These are phyloP conservation scores for Eristalis arbustorum DNA, from an alignment of 2,888 invertebrate species.

Conservation along the genomic window DNA sequence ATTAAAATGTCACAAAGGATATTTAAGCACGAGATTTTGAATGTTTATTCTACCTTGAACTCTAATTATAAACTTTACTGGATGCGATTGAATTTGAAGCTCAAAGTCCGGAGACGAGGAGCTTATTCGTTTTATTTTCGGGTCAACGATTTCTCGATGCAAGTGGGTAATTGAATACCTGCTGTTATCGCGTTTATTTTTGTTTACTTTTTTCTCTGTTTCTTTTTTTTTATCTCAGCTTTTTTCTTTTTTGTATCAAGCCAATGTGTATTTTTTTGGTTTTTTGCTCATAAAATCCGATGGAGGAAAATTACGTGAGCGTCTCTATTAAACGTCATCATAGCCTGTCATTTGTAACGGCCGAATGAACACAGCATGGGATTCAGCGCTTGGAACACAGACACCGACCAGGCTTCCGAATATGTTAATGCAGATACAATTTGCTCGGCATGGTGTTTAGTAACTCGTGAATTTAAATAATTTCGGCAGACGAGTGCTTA, in stretches of 20 bases:
- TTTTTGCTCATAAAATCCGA: constrained; percentile 5
- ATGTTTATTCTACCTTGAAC: constrained; percentile 12
- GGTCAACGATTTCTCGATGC: constrained; percentile 35
- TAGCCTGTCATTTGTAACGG: not conserved
- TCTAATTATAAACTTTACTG: constrained; percentile 6
- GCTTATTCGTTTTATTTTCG: not conserved
- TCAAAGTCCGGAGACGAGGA: not conserved
- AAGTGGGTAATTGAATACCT: constrained; percentile 53
- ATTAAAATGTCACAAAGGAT: constrained; percentile 25
- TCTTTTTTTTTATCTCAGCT: not conserved
- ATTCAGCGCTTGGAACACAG: not conserved
- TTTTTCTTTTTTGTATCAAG: not conserved
- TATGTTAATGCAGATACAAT: constrained; percentile 20
- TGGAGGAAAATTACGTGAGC: not conserved
- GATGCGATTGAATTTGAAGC: not conserved
- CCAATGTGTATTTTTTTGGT: not conserved
- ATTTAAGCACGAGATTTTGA: not conserved
- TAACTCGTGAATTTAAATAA: constrained; percentile 24
- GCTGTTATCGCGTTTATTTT: constrained; percentile 38
- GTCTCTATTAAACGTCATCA: not conserved
- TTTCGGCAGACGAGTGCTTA: constrained; percentile 28
- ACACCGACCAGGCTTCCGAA: constrained; percentile 1
- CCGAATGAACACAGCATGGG: not conserved
- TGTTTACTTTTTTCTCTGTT: constrained; percentile 2
- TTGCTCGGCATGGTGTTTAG: constrained; percentile 7